Percentiles rank a stretch among this genome's conserved stretches.
These are phyloP conservation scores for Urocyon cinereoargenteus DNA, from an alignment of 2,797 vertebrate species.

Conservation along the genomic window DNA sequence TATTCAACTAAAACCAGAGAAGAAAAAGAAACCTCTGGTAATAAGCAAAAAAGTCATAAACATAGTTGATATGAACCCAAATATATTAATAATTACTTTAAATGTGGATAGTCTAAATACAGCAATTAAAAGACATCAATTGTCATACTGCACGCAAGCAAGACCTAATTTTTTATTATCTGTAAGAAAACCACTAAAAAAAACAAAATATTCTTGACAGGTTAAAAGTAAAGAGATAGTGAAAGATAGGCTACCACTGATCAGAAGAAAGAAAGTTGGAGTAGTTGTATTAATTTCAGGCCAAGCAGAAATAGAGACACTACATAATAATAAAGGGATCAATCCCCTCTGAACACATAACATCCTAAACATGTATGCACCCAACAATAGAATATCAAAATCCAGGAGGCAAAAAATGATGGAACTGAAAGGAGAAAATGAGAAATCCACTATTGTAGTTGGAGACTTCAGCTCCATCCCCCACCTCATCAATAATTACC, in stretches of 20 bases:
- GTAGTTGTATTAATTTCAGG: constrained; percentile 1
- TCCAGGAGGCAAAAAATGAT: neutral
- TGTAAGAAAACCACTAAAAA: neutral
- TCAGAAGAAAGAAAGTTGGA: neutral
- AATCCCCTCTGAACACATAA: neutral
- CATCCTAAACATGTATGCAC: neutral
- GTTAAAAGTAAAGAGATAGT: neutral
- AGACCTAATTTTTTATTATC: neutral
- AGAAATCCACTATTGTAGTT: constrained; percentile 22
- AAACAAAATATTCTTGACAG: neutral
- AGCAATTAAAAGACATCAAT: neutral
- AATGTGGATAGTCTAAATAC: constrained; percentile 23
- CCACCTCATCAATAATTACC: neutral
- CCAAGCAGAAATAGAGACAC: neutral
- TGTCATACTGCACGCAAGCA: neutral
- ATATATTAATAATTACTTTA: constrained; percentile 18
- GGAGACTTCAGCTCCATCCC: neutral
- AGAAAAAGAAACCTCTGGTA: neutral
- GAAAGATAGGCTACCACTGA: neutral
- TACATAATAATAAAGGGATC: neutral
- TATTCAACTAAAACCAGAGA: constrained; percentile 13
- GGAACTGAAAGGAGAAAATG: constrained; percentile 7
- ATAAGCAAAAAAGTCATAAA: constrained; percentile 14
- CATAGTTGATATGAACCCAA: neutral
- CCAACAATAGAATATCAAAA: constrained; percentile 39